Percentiles rank a stretch among this genome's conserved stretches.
Evolutionary conservation across 2,113 vertebrate species (phyloP).

Genomic region (Meleagris gallopavo): DNA sequence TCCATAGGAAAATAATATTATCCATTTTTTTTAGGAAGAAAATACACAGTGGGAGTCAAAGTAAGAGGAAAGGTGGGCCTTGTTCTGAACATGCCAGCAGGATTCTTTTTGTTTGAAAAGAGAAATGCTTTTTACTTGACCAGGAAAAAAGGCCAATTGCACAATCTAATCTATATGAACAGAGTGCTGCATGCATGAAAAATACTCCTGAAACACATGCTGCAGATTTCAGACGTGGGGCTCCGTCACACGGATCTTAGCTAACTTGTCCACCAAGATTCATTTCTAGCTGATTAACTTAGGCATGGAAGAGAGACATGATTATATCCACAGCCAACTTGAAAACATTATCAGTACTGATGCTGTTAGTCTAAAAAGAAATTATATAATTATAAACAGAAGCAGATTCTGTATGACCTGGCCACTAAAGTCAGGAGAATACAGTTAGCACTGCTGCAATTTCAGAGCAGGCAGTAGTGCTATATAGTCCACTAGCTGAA

Average conservation of each 20-base stretch:
- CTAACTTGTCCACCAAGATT: neutral
- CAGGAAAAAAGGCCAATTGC: neutral
- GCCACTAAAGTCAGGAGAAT: neutral
- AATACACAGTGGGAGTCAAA: neutral
- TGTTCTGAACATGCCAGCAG: neutral
- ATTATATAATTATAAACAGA: conserved; percentile 34
- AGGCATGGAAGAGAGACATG: neutral
- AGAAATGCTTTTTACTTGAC: neutral
- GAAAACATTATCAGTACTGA: neutral
- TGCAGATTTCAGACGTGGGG: neutral
- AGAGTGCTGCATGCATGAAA: neutral
- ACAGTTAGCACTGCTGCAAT: neutral
- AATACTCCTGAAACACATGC: neutral
- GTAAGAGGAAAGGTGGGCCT: neutral
- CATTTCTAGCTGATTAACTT: neutral
- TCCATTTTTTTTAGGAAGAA: neutral
- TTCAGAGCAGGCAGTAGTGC: neutral
- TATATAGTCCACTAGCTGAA: neutral
- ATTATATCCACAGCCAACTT: neutral
- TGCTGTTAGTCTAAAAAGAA: neutral
- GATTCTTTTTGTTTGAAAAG: neutral
- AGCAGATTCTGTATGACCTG: neutral
- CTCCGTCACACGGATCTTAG: neutral
- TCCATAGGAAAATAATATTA: neutral
- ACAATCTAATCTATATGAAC: neutral